A percentile compares a stretch with the other conserved stretches of the same genome.
phyloP scores from a whole-genome alignment of 1,140 invertebrate species.

The Antheraea pernyi region DNA sequence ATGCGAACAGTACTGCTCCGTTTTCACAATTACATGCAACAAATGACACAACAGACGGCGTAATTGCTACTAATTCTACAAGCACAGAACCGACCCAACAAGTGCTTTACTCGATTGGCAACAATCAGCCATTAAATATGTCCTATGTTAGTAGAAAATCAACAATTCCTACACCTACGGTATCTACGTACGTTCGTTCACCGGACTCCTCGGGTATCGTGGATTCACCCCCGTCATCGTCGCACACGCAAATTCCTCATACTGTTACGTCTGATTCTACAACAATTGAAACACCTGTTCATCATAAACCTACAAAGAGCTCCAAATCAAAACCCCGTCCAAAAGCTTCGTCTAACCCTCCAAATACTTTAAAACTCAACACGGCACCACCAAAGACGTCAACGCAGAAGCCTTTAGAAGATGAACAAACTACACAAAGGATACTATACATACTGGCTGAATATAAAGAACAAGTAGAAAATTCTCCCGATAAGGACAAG shows the following conservation, averaged over 20 bases:
- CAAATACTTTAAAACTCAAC: constrained; percentile 82
- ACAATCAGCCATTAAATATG: constrained; percentile 68
- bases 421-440: constrained; percentile 89
- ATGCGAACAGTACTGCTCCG: constrained; percentile 28
- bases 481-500: constrained; percentile 91
- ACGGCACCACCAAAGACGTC: constrained; percentile 84
- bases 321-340: constrained; percentile 76
- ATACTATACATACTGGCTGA: constrained; percentile 90
- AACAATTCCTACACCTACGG: constrained; percentile 45
- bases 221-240: constrained; percentile 66
- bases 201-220: constrained; percentile 66
- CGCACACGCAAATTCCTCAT: constrained; percentile 55
- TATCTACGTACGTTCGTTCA: constrained; percentile 55
- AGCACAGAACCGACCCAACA: constrained; percentile 55
- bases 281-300: constrained; percentile 61
- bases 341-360: constrained; percentile 78
- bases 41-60: constrained; percentile 47
- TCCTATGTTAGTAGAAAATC: constrained; percentile 72
- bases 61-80: constrained; percentile 30
- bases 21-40: constrained; percentile 45
- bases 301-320: constrained; percentile 63
- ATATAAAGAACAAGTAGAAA: constrained; percentile 89
- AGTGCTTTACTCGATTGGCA: constrained; percentile 71
- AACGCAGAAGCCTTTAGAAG: constrained; percentile 88
- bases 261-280: constrained; percentile 70